phyloP scores from a whole-genome alignment of 2,888 invertebrate genomes.

The Seira ritae region DNA sequence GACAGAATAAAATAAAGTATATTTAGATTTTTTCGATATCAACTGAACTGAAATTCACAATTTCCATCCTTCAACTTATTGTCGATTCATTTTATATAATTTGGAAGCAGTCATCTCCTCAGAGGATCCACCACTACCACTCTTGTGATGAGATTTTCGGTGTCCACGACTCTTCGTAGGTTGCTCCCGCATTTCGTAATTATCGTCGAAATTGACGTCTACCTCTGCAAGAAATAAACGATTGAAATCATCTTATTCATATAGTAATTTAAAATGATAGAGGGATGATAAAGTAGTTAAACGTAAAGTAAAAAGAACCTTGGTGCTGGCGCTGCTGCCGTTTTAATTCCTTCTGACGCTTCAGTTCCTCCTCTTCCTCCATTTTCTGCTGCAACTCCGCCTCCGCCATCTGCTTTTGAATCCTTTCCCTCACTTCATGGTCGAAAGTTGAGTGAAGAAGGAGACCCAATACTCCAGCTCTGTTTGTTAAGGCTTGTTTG shows the following conservation, averaged over 20 bases:
- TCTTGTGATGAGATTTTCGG: slow-evolving; percentile 20
- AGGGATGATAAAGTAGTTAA: too few species aligned
- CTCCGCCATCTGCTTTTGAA: slow-evolving; percentile 62
- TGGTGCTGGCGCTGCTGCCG: not conserved
- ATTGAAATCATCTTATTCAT: too few species aligned
- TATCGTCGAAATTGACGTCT: slow-evolving; percentile 37
- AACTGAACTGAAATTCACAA: not conserved
- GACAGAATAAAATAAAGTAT: not conserved
- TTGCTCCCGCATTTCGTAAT: slow-evolving; percentile 42
- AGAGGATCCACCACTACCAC: not conserved
- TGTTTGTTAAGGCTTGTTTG: slow-evolving; percentile 82
- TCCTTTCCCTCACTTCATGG: slow-evolving; percentile 88
- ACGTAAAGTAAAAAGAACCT: not conserved
- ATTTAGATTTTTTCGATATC: not conserved
- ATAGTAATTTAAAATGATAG: too few species aligned
- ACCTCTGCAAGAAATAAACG: slow-evolving; percentile 26
- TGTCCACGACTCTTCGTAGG: slow-evolving; percentile 56
- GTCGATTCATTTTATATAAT: slow-evolving; percentile 46
- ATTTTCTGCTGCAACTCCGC: slow-evolving; percentile 35
- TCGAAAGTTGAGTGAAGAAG: slow-evolving; percentile 98
- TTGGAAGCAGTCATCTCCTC: slow-evolving; percentile 62
- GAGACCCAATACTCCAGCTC: slow-evolving; percentile 94
- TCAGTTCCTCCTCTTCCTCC: slow-evolving; percentile 38
- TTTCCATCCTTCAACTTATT: not conserved
- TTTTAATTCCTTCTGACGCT: slow-evolving; percentile 21